Percentiles rank a stretch among this genome's conserved stretches.
Evolutionary conservation across 2,888 invertebrate genomes (phyloP).

Genomic region (Dasypolia templi): DNA sequence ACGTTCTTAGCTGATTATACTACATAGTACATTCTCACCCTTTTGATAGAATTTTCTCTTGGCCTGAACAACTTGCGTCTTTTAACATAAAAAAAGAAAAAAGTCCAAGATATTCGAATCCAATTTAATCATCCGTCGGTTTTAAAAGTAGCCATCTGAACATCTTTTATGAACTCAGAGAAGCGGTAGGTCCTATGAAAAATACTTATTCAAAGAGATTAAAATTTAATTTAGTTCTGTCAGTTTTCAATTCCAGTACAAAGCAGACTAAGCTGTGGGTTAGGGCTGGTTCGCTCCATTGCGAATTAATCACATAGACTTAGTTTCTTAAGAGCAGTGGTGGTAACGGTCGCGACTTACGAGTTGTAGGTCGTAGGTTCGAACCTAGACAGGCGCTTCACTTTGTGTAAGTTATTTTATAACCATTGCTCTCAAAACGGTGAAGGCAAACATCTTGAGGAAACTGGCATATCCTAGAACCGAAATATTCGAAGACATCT

Average conservation of each 20-base stretch:
- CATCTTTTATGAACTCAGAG: conserved; percentile 15
- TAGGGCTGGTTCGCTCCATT: conserved; percentile 5
- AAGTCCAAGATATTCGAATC: background rate
- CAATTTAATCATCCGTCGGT: conserved; percentile 13
- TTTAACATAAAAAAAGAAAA: background rate
- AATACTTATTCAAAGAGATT: conserved; percentile 52
- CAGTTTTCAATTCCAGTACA: conserved; percentile 18
- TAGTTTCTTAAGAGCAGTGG: background rate
- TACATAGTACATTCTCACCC: background rate
- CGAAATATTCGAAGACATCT: too few relatives aligned
- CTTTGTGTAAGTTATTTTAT: too few relatives aligned
- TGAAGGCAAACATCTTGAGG: too few relatives aligned
- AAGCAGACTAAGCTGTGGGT: conserved; percentile 4
- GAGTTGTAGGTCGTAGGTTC: background rate
- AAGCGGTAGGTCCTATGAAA: conserved; percentile 36
- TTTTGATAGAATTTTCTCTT: background rate
- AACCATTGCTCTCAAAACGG: too few relatives aligned
- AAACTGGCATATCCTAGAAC: too few relatives aligned
- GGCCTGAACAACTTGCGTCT: background rate
- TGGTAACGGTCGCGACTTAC: background rate
- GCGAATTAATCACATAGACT: background rate
- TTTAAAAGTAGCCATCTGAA: conserved; percentile 11
- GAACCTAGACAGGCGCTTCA: too few relatives aligned
- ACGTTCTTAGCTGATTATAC: too few relatives aligned
- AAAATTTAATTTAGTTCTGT: conserved; percentile 47